These are phyloP conservation scores for Carollia perspicillata DNA, from an alignment of 2,113 vertebrate genomes.

Conservation along the genomic window DNA sequence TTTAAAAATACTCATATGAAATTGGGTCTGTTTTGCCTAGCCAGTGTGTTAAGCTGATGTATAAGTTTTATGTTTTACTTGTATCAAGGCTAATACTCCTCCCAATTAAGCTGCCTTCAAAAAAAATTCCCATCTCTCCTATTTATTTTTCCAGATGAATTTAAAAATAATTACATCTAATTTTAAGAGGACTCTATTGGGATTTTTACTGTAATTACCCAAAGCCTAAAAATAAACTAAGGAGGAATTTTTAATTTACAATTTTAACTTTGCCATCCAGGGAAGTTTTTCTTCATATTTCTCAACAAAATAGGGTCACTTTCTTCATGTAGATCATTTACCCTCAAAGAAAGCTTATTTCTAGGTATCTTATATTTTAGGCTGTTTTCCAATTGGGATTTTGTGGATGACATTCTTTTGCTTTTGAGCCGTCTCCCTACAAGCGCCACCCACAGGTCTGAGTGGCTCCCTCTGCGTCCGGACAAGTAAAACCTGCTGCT, in stretches of 20 bases:
- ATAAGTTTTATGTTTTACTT: not conserved
- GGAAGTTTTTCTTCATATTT: not conserved
- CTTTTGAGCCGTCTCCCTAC: not conserved
- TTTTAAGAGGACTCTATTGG: slow-evolving; percentile 1
- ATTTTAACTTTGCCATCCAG: not conserved
- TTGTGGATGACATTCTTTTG: not conserved
- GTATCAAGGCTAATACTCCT: not conserved
- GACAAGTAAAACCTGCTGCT: not conserved
- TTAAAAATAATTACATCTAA: slow-evolving; percentile 15
- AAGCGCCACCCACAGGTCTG: not conserved
- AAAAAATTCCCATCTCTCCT: slow-evolving; percentile 18
- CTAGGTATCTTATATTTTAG: not conserved
- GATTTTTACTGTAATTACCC: slow-evolving; percentile 31
- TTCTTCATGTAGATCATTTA: not conserved
- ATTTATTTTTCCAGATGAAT: slow-evolving; percentile 25
- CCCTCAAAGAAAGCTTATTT: not conserved
- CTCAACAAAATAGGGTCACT: not conserved
- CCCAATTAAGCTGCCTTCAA: slow-evolving; percentile 24
- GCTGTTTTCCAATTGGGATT: not conserved
- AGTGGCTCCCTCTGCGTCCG: not conserved
- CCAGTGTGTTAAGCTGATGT: not conserved
- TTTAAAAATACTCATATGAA: slow-evolving; percentile 26
- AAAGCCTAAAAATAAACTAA: slow-evolving; percentile 29
- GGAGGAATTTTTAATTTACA: not conserved
- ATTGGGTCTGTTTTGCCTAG: not conserved